A percentile compares a stretch with the other conserved stretches of the same genome.
These are phyloP conservation scores for Lordiphosa mommai DNA, from an alignment of 1,140 invertebrate species.

Conservation along the genomic window DNA sequence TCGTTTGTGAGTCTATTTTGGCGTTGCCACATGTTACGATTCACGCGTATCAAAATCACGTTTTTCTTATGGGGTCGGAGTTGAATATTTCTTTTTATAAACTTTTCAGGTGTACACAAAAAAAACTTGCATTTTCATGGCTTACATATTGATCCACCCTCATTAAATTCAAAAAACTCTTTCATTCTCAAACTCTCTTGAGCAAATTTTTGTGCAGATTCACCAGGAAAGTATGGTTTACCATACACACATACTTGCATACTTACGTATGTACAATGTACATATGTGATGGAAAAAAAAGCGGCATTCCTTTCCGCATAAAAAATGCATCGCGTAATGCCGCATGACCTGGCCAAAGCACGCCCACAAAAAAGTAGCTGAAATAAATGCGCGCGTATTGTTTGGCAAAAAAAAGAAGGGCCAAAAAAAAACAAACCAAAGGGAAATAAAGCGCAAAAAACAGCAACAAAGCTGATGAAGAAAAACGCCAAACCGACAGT, in stretches of 20 bases:
- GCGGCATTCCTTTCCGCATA: conserved; percentile 36
- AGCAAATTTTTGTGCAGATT: too few relatives aligned
- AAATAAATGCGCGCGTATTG: conserved; percentile 72
- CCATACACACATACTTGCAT: conserved; percentile 16
- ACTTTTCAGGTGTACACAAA: too few relatives aligned
- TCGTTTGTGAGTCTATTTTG: too few relatives aligned
- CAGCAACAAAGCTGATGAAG: conserved; percentile 60
- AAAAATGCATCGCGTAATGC: conserved; percentile 74
- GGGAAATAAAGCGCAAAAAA: conserved; percentile 46
- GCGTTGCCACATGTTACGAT: too few relatives aligned
- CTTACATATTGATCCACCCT: too few relatives aligned
- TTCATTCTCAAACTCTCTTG: too few relatives aligned
- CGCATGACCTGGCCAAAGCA: conserved; percentile 56
- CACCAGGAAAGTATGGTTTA: conserved; percentile 26
- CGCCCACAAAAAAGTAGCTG: conserved; percentile 56
- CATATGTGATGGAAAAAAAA: conserved; percentile 68
- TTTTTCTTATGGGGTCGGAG: too few relatives aligned
- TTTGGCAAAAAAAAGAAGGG: conserved; percentile 49
- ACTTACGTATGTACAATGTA: conserved; percentile 27
- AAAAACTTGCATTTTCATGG: too few relatives aligned
- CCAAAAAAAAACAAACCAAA: conserved; percentile 17
- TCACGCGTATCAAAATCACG: too few relatives aligned
- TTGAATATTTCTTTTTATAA: too few relatives aligned
- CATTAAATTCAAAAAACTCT: too few relatives aligned
- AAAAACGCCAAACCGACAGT: conserved; percentile 74